A percentile compares a stretch with the other conserved stretches of the same genome.
Evolutionary conservation across 2,113 vertebrate species (phyloP).

Genomic region (Epinephelus moara): DNA sequence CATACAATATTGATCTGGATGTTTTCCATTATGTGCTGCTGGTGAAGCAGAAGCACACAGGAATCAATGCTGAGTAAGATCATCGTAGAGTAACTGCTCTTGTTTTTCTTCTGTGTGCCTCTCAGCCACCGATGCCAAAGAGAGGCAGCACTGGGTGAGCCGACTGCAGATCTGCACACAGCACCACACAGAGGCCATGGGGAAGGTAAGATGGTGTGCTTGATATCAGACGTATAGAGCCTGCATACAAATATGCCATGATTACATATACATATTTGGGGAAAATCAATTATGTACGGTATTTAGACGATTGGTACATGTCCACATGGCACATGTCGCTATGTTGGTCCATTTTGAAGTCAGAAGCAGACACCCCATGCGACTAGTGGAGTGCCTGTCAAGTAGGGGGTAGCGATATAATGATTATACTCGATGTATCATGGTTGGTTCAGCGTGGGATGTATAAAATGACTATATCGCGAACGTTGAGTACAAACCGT

Average conservation of each 20-base stretch:
- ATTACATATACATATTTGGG: neutral
- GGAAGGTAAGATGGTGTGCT: slow-evolving; percentile 87
- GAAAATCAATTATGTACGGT: neutral
- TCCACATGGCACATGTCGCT: too few relatives aligned
- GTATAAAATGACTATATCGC: too few relatives aligned
- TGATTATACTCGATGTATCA: too few relatives aligned
- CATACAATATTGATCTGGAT: slow-evolving; percentile 67
- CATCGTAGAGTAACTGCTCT: slow-evolving; percentile 1
- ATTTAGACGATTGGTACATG: neutral
- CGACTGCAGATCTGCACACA: slow-evolving; percentile 97
- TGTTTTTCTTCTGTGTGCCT: slow-evolving; percentile 21
- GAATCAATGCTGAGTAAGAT: slow-evolving; percentile 53
- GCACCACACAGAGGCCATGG: slow-evolving; percentile 98
- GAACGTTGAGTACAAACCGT: too few relatives aligned
- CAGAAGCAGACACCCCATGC: too few relatives aligned
- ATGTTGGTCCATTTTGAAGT: too few relatives aligned
- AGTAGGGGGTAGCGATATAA: too few relatives aligned
- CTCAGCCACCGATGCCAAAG: slow-evolving; percentile 94
- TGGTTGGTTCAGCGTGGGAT: too few relatives aligned
- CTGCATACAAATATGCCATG: neutral
- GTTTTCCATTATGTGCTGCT: slow-evolving; percentile 66
- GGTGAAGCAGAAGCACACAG: slow-evolving; percentile 11
- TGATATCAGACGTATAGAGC: too few relatives aligned
- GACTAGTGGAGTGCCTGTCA: too few relatives aligned
- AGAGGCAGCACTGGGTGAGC: slow-evolving; percentile 99